Base-by-base conservation (phyloP, 2,888 invertebrate species). In the Galerucella nymphaeae region DNA sequence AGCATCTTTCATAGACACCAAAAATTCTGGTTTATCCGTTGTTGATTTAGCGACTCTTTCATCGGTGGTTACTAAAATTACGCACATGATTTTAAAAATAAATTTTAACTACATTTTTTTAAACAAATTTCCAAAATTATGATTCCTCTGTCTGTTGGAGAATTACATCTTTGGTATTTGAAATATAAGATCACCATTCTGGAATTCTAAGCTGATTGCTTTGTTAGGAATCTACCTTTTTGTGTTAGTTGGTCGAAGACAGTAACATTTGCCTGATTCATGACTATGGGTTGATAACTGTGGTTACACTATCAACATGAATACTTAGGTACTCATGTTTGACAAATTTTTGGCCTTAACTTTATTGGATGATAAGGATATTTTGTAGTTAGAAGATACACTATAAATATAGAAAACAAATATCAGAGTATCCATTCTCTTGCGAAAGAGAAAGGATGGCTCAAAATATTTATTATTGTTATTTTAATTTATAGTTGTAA, bases 1-100 rank as follows among this genome's bases (percentile, higher is more conserved):
- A 0, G 96, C 94, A 83, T 97, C 95, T 83, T 94, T 95, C 74
- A 98, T 88, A 23, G 93, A 93, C 59, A 97, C 94, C 68, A 94
- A 83, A 87, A 97, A 97, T 79, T 93, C 91, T 0, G 97, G 97
- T 0, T 92, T 90, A 79, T 95, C 93, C 41, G 93, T 88, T 73
- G 92, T 91, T 16, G 90, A 90, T 78, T 92, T 90, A 76, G 90
- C 89, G 78, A 89, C 91, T 71, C 92, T 90, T 82, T 95, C 94
- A 82, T 92, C 94, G 23, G 91, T 87, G 69, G 91, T 91, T 84
- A 91, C 94, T 95, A 80, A 16, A 76, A 71, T 53, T 57, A 53
- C 18, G n/a, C 2, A 9, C 6, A 53, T 18, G 2, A 53, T 53
- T 53, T 53, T 16, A 16, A 16, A 18, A 53, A 18, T 3, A 18